Conservation (phyloP, 1,140 invertebrate species). For the Anastatus disparis region DNA sequence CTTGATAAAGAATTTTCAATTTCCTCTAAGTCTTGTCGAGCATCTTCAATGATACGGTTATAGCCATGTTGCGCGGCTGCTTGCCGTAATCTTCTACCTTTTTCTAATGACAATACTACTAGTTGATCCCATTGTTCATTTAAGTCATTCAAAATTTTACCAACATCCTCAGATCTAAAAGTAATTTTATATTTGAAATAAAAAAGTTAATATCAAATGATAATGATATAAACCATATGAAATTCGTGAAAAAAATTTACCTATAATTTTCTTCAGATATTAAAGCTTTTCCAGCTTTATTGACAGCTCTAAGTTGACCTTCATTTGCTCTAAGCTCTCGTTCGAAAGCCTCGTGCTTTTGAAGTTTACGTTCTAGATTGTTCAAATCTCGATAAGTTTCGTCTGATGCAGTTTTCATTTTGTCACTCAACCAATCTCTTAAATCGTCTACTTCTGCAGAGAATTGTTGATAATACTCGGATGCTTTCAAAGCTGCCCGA, state of each 20-base stretch:
- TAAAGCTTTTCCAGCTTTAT: slow-evolving; percentile 79
- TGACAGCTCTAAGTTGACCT: slow-evolving; percentile 85
- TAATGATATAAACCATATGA: background rate
- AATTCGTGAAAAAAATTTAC: background rate
- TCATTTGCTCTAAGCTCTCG: slow-evolving; percentile 92
- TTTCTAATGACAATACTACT: slow-evolving; percentile 79
- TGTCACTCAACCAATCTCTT: slow-evolving; percentile 90
- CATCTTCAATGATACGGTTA: slow-evolving; percentile 81
- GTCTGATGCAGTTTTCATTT: slow-evolving; percentile 89
- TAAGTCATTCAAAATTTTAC: slow-evolving; percentile 72
- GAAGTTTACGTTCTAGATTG: slow-evolving; percentile 92
- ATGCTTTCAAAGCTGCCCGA: slow-evolving; percentile 78
- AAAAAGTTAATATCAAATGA: background rate
- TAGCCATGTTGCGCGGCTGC: slow-evolving; percentile 85
- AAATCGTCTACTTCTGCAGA: slow-evolving; percentile 90
- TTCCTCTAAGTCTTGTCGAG: slow-evolving; percentile 83
- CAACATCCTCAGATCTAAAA: slow-evolving; percentile 74
- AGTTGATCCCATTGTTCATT: slow-evolving; percentile 81
- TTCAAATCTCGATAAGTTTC: slow-evolving; percentile 92
- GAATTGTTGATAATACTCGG: slow-evolving; percentile 86
- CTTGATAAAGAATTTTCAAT: slow-evolving; percentile 80
- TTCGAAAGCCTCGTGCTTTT: slow-evolving; percentile 98
- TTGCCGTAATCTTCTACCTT: slow-evolving; percentile 80
- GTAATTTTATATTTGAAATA: background rate
- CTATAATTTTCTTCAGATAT: slow-evolving; percentile 76